These are phyloP conservation scores for Ectemnius lituratus DNA, from an alignment of 2,888 invertebrate species.

Conservation along the genomic window DNA sequence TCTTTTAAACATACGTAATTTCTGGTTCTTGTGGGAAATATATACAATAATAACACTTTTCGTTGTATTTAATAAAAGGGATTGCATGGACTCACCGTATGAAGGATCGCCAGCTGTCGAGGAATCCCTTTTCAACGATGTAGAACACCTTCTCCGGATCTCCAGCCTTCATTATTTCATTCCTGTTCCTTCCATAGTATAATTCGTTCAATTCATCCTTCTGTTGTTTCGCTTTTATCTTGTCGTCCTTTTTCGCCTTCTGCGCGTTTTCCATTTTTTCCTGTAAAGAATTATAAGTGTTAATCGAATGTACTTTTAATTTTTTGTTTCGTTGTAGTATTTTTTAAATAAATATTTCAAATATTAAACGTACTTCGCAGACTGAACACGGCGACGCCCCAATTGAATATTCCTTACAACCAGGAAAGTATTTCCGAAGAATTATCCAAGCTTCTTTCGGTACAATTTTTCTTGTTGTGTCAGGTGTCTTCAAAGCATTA, in stretches of 20 bases:
- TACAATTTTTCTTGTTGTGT: slow-evolving; percentile 77
- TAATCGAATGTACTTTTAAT: no score
- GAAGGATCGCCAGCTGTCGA: slow-evolving; percentile 73
- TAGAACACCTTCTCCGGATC: slow-evolving; percentile 64
- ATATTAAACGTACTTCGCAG: slow-evolving; percentile 64
- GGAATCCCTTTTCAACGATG: slow-evolving; percentile 71
- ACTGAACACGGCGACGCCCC: slow-evolving; percentile 71
- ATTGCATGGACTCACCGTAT: slow-evolving; percentile 68
- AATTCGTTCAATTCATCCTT: slow-evolving; percentile 70
- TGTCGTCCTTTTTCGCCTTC: slow-evolving; percentile 71
- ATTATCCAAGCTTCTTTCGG: slow-evolving; percentile 79
- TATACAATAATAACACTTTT: no score
- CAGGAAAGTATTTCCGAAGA: slow-evolving; percentile 78
- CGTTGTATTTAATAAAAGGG: no score
- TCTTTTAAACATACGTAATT: no score
- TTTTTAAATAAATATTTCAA: no score
- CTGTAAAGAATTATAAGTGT: slow-evolving; percentile 39
- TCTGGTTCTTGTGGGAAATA: no score
- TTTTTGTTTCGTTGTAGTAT: no score
- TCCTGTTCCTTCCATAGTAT: slow-evolving; percentile 68
- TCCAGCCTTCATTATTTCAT: slow-evolving; percentile 65
- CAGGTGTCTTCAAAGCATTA: slow-evolving; percentile 73
- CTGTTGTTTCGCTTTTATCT: slow-evolving; percentile 72
- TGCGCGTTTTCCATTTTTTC: slow-evolving; percentile 69
- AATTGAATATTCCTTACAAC: slow-evolving; percentile 73